Percentiles rank a stretch among this genome's conserved stretches.
Conservation (phyloP, 2,113 vertebrate genomes). For the Cyanoliseus patagonus region DNA sequence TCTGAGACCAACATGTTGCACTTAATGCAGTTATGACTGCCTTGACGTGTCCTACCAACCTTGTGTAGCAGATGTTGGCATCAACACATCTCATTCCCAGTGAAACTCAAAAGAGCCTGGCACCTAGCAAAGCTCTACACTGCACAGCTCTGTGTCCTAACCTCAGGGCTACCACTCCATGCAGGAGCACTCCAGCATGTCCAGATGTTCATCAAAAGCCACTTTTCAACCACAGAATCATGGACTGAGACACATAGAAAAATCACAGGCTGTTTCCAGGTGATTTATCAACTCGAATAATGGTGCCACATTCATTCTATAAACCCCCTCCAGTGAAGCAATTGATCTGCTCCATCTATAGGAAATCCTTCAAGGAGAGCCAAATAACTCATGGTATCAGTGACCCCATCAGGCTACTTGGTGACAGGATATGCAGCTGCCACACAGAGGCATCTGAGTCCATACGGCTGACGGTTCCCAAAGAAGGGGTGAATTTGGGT, state of each 20-base stretch:
- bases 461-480: background rate
- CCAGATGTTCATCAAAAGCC: background rate
- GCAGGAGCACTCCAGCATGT: background rate
- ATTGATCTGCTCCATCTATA: background rate
- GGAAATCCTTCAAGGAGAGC: background rate
- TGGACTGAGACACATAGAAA: background rate
- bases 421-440: background rate
- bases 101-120: rapidly evolving
- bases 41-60: background rate
- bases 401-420: background rate
- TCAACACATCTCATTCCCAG: background rate
- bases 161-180: background rate
- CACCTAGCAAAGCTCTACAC: background rate
- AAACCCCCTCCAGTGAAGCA: background rate
- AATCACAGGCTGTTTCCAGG: background rate
- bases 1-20: background rate
- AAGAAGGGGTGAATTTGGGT: background rate
- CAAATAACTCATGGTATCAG: background rate
- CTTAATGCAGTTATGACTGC: background rate
- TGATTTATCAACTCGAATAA: background rate
- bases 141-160: background rate
- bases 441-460: background rate
- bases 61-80: background rate
- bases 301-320: rapidly evolving
- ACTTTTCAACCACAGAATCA: background rate